phyloP scores from a whole-genome alignment of 1,140 invertebrate genomes.

The Drosophila ambigua region DNA sequence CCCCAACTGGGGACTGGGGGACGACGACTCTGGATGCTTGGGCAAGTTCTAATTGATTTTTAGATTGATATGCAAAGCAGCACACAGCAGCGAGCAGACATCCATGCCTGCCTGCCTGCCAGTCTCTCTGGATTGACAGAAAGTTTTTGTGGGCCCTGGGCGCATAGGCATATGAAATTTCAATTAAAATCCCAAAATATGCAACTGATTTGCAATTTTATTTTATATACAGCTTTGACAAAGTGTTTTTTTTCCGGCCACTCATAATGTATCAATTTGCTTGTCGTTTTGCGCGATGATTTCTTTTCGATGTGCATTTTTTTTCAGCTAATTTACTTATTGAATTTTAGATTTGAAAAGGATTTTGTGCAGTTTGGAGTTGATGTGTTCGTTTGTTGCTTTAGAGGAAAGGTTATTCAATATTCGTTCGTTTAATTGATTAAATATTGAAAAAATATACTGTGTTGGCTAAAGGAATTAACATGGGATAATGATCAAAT shows the following conservation, averaged over 20 bases:
- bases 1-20: conserved; percentile 11
- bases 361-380: conserved; percentile 1
- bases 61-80: conserved; percentile 64
- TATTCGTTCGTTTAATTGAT: too few species aligned
- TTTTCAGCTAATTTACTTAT: conserved; percentile 20
- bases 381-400: too few species aligned
- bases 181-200: conserved; percentile 62
- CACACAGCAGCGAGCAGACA: conserved; percentile 7
- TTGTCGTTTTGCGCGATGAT: conserved; percentile 7
- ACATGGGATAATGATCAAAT: too few species aligned
- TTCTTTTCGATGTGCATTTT: conserved; percentile 6
- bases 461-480: too few species aligned
- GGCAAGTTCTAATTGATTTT: conserved; percentile 65
- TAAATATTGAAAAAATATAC: too few species aligned
- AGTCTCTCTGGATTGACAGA: conserved; percentile 31
- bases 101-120: conserved; percentile 3
- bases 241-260: neutral
- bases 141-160: conserved; percentile 28
- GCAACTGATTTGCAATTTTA: conserved; percentile 61
- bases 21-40: conserved; percentile 19
- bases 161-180: conserved; percentile 59
- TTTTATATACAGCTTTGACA: conserved; percentile 22
- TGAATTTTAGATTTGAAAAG: conserved; percentile 2
- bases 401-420: too few species aligned
- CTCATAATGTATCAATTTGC: conserved; percentile 36